Percentiles rank a stretch among this genome's conserved stretches.
phyloP scores from a whole-genome alignment of 1,140 invertebrate genomes.

The Popillia japonica region DNA sequence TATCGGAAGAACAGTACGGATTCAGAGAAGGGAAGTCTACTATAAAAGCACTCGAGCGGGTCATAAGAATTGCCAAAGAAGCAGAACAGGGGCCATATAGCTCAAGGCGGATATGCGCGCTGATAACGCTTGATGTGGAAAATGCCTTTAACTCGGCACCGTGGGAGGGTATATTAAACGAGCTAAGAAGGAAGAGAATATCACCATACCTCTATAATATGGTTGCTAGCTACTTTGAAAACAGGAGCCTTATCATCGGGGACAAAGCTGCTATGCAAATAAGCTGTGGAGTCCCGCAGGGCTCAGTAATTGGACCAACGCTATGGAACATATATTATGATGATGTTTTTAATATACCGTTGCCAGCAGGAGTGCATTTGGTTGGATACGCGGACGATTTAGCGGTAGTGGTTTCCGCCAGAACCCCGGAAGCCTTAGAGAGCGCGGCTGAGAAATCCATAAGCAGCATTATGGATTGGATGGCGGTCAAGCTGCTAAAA shows the following conservation, averaged over 20 bases:
- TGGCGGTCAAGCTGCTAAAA: too few species aligned
- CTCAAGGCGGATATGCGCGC: background rate
- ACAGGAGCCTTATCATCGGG: background rate
- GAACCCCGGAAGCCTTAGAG: too few species aligned
- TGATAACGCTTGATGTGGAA: background rate
- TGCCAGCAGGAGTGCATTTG: too few species aligned
- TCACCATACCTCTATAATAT: background rate
- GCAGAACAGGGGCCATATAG: background rate
- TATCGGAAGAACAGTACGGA: background rate
- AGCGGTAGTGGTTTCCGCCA: too few species aligned
- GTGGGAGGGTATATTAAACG: background rate
- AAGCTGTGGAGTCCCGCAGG: too few species aligned
- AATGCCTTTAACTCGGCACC: background rate
- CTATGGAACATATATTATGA: too few species aligned
- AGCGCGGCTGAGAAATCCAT: too few species aligned
- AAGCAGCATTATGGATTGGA: too few species aligned
- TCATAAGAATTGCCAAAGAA: background rate
- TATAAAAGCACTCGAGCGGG: background rate
- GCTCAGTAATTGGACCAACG: too few species aligned
- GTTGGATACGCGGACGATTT: too few species aligned
- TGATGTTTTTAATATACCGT: too few species aligned
- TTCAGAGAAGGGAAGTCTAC: background rate
- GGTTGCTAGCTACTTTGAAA: background rate
- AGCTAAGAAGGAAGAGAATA: background rate
- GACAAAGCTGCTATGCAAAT: too few species aligned